Percentiles rank a stretch among this genome's conserved stretches.
phyloP scores from a whole-genome alignment of 2,797 vertebrate species.

The Hippocampus kuda region DNA sequence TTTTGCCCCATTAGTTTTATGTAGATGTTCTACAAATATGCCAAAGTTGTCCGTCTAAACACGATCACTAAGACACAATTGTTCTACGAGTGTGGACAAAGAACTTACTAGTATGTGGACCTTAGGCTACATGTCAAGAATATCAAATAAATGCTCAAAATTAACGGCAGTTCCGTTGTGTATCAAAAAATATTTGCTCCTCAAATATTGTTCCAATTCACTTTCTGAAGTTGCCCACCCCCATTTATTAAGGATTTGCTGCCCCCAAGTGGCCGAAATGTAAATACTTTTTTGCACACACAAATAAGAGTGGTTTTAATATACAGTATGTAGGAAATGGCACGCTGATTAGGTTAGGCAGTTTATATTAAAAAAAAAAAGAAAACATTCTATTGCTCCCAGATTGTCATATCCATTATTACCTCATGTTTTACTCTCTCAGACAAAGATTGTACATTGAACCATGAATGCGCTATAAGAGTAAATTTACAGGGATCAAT shows the following conservation, averaged over 20 bases:
- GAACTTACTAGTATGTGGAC: no score
- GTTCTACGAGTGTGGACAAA: no score
- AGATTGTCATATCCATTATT: slow-evolving; percentile 39
- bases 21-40: not conserved
- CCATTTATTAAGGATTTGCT: not conserved
- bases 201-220: not conserved
- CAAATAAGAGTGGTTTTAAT: not conserved
- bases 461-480: slow-evolving; percentile 20
- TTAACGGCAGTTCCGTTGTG: not conserved
- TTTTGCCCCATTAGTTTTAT: not conserved
- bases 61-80: no score
- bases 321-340: not conserved
- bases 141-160: not conserved
- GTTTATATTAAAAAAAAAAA: not conserved
- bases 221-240: not conserved
- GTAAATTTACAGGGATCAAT: slow-evolving; percentile 54
- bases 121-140: not conserved
- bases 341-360: not conserved
- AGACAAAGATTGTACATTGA: slow-evolving; percentile 40
- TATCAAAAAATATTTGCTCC: not conserved
- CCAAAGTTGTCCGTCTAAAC: not conserved
- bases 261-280: not conserved
- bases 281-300: not conserved
- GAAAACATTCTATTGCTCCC: not conserved
- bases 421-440: slow-evolving; percentile 60